Percentiles rank a stretch among this genome's conserved stretches.
Evolutionary conservation across 2,888 invertebrate genomes (phyloP).

Genomic region (Horisme vitalbata): DNA sequence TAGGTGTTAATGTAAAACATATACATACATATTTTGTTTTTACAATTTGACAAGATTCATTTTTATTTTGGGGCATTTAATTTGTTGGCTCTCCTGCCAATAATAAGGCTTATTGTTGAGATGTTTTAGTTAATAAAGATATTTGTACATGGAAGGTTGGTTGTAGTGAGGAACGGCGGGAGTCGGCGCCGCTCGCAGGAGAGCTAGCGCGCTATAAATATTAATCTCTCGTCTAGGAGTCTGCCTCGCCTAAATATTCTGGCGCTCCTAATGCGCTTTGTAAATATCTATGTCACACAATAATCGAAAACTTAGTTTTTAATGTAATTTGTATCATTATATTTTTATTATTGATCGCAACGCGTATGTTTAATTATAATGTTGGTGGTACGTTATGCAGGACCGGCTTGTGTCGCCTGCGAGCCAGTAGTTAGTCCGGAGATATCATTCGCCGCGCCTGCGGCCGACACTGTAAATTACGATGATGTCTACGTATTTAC

Average conservation of each 20-base stretch:
- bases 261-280: conserved; percentile 78
- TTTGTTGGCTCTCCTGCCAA: conserved; percentile 71
- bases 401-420: conserved; percentile 44
- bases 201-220: conserved; percentile 30
- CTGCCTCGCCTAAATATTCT: conserved; percentile 69
- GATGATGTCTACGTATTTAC: conserved; percentile 74
- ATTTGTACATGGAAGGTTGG: conserved; percentile 48
- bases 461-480: conserved; percentile 64
- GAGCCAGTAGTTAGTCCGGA: conserved; percentile 55
- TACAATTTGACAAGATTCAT: conserved; percentile 60
- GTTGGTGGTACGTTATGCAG: conserved; percentile 57
- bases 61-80: conserved; percentile 71
- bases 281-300: conserved; percentile 83
- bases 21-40: conserved; percentile 34
- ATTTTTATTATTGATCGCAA: conserved; percentile 82
- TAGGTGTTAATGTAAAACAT: conserved; percentile 60
- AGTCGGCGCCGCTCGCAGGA: conserved; percentile 17
- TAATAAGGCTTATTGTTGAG: conserved; percentile 57
- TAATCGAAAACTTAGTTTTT: conserved; percentile 80
- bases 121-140: conserved; percentile 79
- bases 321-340: conserved; percentile 83
- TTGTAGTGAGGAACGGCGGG: conserved; percentile 29
- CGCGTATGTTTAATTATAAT: conserved; percentile 73
- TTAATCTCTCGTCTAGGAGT: conserved; percentile 60
- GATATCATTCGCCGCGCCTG: conserved; percentile 47